Evolutionary conservation across 2,113 vertebrate genomes (phyloP), one percentile per base, ranked within the genome.

Genomic region (Anoplopoma fimbria): DNA sequence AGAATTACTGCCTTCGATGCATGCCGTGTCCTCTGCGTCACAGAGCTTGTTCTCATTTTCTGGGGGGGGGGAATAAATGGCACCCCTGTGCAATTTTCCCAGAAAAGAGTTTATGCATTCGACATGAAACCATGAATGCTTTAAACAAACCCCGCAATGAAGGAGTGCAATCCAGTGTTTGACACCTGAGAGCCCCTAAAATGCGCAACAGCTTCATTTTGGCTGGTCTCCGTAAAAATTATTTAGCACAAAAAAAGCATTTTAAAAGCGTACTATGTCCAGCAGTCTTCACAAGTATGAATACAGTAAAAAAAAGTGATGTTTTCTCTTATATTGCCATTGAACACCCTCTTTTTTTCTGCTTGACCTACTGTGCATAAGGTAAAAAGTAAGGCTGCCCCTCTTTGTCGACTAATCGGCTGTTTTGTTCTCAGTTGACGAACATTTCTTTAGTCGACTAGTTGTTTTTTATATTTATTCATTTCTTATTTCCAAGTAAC

Each of bases 51-150:
- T 23, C 61, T 74, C 9, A 1, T 40, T 14, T 71, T 74, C 55
- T 15, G n/a, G 10, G 7, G 14, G 45, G 15, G 45, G 45, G 29
- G 27, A 69, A 65, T 45, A 78, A 74, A 85, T 75, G 64, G 67
- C 74, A 63, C 38, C 40, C 21, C 31, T 14, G 34, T 14, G 17
- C 19, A 34, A 25, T 62, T 61, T 64, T 33, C 40, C 7, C 14
- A 33, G 34, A 71, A 67, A 78, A 36, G 29, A 49, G 4, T 51
- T 9, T 51, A 70, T 76, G 67, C 47, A 65, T 12, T n/a, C 36
- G 3, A 60, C 47, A 65, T 60, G 33, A 62, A 74, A 34, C 47
- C 0, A 4, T 23, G 36, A 69, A 60, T 13, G 60, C 17, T 55
- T 2, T 15, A 40, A 27, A 55, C 23, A 8, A 53, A 60, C 0